Conservation (phyloP, 2,888 invertebrate genomes). For the Serrognathus titanus region DNA sequence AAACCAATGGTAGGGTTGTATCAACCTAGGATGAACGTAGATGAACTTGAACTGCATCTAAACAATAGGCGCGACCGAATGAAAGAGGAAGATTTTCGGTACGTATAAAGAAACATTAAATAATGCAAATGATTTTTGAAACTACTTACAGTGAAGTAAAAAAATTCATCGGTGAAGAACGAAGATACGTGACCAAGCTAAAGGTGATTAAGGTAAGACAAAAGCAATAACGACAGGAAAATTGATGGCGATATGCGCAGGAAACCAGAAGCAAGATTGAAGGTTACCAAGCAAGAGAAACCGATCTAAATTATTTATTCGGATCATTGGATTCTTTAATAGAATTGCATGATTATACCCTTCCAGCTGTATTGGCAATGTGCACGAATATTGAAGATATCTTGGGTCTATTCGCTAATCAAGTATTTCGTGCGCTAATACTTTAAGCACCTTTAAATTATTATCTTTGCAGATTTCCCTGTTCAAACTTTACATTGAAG, state of each 20-base stretch:
- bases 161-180: conserved; percentile 8
- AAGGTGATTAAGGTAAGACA: conserved; percentile 9
- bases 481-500: conserved; percentile 14
- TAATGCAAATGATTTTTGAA: too few relatives aligned
- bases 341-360: conserved; percentile 4
- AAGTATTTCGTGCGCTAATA: conserved; percentile 4
- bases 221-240: neutral
- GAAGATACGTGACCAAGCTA: conserved; percentile 12
- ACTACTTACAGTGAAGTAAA: conserved; percentile 6
- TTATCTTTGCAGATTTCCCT: conserved; percentile 5
- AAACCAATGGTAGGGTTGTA: too few relatives aligned
- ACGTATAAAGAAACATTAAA: neutral
- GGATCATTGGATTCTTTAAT: conserved; percentile 9
- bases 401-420: conserved; percentile 1
- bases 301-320: conserved; percentile 11
- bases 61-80: too few relatives aligned
- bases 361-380: neutral
- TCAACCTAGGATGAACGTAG: too few relatives aligned
- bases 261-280: conserved; percentile 5
- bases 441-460: neutral
- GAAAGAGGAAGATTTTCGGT: neutral
- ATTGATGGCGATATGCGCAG: neutral
- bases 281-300: conserved; percentile 1
- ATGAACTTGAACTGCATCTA: too few relatives aligned
- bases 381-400: conserved; percentile 8